Evolutionary conservation across 2,888 invertebrate species (phyloP), one percentile per base, ranked within the genome.

Genomic region (Lordiphosa andalusiaca): DNA sequence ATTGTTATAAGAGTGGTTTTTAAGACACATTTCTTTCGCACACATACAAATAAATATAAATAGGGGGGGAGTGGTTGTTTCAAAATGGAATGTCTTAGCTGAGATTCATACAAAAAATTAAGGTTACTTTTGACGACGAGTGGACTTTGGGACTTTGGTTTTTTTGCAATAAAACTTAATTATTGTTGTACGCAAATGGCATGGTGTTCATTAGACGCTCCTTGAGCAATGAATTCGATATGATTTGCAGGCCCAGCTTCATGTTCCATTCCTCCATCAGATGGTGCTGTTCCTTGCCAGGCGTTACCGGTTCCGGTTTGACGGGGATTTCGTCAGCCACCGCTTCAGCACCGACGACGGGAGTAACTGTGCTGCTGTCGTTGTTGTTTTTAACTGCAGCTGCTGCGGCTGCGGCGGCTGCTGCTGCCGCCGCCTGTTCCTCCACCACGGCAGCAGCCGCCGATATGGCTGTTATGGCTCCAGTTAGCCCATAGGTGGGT

Each of bases 131-230:
- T 12, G 16, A 33, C 33, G 33, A 16, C 44, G 23, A 19, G 51
- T 61, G 35, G 37, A 44, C 59, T 49, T 48, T 36, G 30, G 49
- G 37, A 21, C 42, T 52, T 49, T 36, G 54, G 35, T 54, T 40
- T 10, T 54, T 40, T 10, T 25, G 3, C 19, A n/a, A n/a, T 21
- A 44, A 33, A 13, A 9, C 12, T 47, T 85, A 88, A 54, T 89
- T 89, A 52, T 89, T 89, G 74, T 89, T 89, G 67, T 89, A 89
- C 44, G 89, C 86, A 77, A 88, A 89, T 73, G 89, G 89, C 86
- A 89, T 88, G 16, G 87, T 87, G 68, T 89, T 89, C 77, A 89
- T 83, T 47, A 89, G 70, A 30, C 89, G 87, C 75, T 89, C 89
- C 74, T 89, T 89, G 65, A 89, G 86, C 74, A 89, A 78, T 37